Base-by-base conservation (phyloP, 2,113 vertebrate species). In the Crocuta crocuta region DNA sequence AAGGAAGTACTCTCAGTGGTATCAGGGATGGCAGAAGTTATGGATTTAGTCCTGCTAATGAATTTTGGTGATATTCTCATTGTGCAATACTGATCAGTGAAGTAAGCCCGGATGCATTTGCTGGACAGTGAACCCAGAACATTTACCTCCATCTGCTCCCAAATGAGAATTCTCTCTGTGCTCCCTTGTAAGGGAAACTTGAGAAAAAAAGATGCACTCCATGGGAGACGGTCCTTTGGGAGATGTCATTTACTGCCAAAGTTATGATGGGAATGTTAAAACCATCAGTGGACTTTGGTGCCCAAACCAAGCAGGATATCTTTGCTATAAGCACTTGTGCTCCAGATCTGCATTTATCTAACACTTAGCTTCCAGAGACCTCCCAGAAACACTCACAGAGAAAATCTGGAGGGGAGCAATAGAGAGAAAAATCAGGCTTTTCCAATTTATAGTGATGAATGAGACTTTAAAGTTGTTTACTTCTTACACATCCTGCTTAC, bases 31-130 rank as follows among this genome's bases (percentile, higher is more conserved):
- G 65, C 6, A 81, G 50, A 94, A 93, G 63, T 96, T 97, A 91
- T 1, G 50, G 91, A 68, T 95, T 94, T 94, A 43, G 68, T 58
- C 28, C 76, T 33, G 50, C 79, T 94, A 95, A 97, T 97, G 97
- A 97, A 95, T 97, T 92, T 65, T 70, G 80, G 73, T 98, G 91
- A 89, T 93, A 91, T 94, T 97, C 97, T 97, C 91, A 95, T 87
- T 89, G 73, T 74, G 35, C 15, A 61, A 31, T 74, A 96, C 55
- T 66, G 39, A 89, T 94, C 68, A 50, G n/a, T 24, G 28, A 91
- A 66, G 45, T 93, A 78, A 89, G 35, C 21, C n/a, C 58, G 43
- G 43, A 78, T 86, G 35, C 28, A n/a, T 58, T 55, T 68, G 43
- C 68, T 94, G 71, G 55, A 70, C 55, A 45, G 4, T 66, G 88